A percentile compares a stretch with the other conserved stretches of the same genome.
Evolutionary conservation across 2,113 vertebrate species (phyloP).

Genomic region (Equus przewalskii): DNA sequence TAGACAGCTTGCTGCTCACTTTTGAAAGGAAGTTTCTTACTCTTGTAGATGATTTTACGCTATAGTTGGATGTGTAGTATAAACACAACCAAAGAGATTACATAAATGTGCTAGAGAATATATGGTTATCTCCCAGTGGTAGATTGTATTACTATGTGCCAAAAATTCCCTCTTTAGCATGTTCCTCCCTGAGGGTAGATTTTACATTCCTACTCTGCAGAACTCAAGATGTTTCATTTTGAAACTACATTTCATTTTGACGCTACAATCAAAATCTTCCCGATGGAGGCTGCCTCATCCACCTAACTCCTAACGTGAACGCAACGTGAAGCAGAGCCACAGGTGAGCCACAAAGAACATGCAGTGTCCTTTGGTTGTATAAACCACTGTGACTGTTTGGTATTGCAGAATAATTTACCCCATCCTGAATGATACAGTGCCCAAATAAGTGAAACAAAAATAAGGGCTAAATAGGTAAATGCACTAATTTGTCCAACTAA

Average conservation of each 20-base stretch:
- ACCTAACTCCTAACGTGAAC: not conserved
- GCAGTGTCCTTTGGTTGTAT: not conserved
- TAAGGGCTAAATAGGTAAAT: not conserved
- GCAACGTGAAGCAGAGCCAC: not conserved
- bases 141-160: not conserved
- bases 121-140: not conserved
- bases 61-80: not conserved
- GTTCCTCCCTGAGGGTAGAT: not conserved
- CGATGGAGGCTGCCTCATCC: not conserved
- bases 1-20: not conserved
- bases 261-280: not conserved
- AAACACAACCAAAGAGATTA: not conserved
- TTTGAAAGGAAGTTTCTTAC: not conserved
- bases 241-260: not conserved
- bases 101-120: not conserved
- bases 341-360: not conserved
- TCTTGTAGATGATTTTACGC: not conserved
- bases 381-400: not conserved
- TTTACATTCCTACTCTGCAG: not conserved
- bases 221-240: conserved; percentile 31
- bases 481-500: not conserved
- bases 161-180: not conserved
- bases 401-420: not conserved
- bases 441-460: not conserved
- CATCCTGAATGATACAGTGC: not conserved